These are phyloP conservation scores for Acromyrmex heyeri DNA, from an alignment of 1,140 invertebrate genomes.

Conservation along the genomic window DNA sequence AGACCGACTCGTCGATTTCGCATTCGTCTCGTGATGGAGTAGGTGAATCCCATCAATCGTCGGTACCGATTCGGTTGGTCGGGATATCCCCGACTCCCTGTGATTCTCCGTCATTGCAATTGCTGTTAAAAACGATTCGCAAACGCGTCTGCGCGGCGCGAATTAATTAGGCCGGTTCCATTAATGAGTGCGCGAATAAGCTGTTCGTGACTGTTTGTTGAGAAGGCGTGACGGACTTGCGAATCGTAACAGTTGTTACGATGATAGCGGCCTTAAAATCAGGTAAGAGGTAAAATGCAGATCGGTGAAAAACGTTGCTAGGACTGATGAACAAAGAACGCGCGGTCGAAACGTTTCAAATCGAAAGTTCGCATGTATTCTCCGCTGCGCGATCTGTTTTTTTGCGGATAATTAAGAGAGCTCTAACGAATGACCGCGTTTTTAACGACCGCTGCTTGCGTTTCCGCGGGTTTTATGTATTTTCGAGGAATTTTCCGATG, in stretches of 20 bases:
- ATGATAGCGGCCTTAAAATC: constrained; percentile 72
- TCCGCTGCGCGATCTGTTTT: constrained; percentile 51
- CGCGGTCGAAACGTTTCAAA: constrained; percentile 56
- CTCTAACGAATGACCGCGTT: constrained; percentile 34
- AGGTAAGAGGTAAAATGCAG: constrained; percentile 61
- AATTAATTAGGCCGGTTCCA: constrained; percentile 76
- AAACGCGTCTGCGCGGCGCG: constrained; percentile 63
- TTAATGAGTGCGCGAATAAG: constrained; percentile 78
- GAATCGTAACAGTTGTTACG: constrained; percentile 80
- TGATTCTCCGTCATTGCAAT: background rate
- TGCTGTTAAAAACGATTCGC: constrained; percentile 20
- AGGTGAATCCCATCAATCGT: constrained; percentile 42
- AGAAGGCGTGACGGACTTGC: constrained; percentile 67
- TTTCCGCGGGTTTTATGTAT: background rate
- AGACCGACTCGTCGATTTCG: constrained; percentile 77
- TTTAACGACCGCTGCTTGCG: constrained; percentile 25
- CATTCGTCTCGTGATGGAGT: constrained; percentile 74
- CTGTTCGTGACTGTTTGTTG: constrained; percentile 72
- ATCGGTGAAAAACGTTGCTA: constrained; percentile 69
- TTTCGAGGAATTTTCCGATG: constrained; percentile 33
- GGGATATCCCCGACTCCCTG: background rate
- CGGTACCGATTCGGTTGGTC: constrained; percentile 62
- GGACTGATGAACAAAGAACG: constrained; percentile 9
- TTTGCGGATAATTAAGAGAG: constrained; percentile 48
- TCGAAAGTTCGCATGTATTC: constrained; percentile 47